Base-by-base conservation (phyloP, 2,113 vertebrate species). In the Australoheros scitulus region DNA sequence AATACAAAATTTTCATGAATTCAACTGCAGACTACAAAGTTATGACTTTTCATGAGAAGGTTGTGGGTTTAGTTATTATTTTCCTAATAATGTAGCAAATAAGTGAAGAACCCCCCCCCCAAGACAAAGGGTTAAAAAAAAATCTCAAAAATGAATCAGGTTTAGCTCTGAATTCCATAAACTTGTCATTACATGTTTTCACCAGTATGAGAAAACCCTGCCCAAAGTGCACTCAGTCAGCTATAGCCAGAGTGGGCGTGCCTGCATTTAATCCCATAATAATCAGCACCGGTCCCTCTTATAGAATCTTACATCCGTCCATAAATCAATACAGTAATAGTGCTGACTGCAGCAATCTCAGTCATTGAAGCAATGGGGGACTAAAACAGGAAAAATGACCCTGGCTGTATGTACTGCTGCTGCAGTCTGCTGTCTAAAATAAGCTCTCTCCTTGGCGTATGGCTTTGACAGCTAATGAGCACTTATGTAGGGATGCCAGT, bases 381-480 rank as follows among this genome's bases (percentile, higher is more conserved):
- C 85, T 87, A 86, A 82, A 91, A 86, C 6, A 6, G 84, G 87
- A 87, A 81, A 81, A 85, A 90, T 78, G 83, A 91, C 90, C 90
- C 92, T 82, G 81, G 14, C 74, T 77, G 61, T 77, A 77, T 22
- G 60, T 78, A 18, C 81, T 41, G 65, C 77, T 81, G 76, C 85
- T 41, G 74, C 80, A 77, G 70, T 79, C 50, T 26, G 36, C 52
- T 10, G 14, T 90, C 91, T 90, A 93, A 94, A 94, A 93, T 89
- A 95, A 90, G 89, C 81, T 80, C 77, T 92, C 86, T 94, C 95
- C 95, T 95, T 95, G 95, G 95, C 89, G 92, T 85, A 74, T 81
- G 89, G 29, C 87, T 87, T 80, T 56, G 89, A 92, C 92, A 93
- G 87, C 93, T 95, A 94, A 95, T 95, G 92, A 94, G 89, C 38